Evolutionary conservation across 2,113 vertebrate species (phyloP), one percentile per base, ranked within the genome.

Genomic region (Pachypanchax playfairii): DNA sequence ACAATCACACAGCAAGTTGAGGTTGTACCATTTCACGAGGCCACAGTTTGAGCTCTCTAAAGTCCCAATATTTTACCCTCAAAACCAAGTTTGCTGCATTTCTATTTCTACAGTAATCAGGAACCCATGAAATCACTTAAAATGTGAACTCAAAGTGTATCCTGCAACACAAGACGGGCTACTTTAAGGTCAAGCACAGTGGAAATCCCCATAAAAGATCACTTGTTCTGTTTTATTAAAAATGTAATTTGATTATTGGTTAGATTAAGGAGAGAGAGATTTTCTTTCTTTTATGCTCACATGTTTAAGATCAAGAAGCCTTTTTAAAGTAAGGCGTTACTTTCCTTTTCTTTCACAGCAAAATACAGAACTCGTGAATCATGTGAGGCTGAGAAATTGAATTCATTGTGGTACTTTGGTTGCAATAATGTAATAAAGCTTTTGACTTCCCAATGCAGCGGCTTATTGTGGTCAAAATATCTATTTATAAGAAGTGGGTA

Each of bases 401-500:
- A 70, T 77, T 41, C 15, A 25, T n/a, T 21, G 46, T 67, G 29
- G n/a, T 28, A 48, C 69, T 66, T 76, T 72, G 47, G 59, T 65
- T 39, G 26, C 35, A 67, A 39, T 86, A 79, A 90, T 83, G 53
- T 36, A 88, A 89, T 91, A 75, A 88, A 77, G 25, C 47, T 41
- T 81, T 90, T 88, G 87, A 80, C 75, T 86, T 83, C 80, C 72
- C 77, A 77, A 51, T n/a, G n/a, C n/a, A n/a, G n/a, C n/a, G n/a
- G n/a, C n/a, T n/a, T n/a, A n/a, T n/a, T n/a, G n/a, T n/a, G n/a
- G n/a, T n/a, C n/a, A n/a, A n/a, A n/a, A n/a, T n/a, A n/a, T n/a
- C n/a, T n/a, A n/a, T n/a, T 47, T 43, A 43, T 61, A 72, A 61
- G 46, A 31, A 55, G 39, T 28, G 4, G 12, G n/a, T n/a, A n/a